Evolutionary conservation across 2,113 vertebrate genomes (phyloP), one percentile per base, ranked within the genome.

Genomic region (Chrysochloris asiatica): DNA sequence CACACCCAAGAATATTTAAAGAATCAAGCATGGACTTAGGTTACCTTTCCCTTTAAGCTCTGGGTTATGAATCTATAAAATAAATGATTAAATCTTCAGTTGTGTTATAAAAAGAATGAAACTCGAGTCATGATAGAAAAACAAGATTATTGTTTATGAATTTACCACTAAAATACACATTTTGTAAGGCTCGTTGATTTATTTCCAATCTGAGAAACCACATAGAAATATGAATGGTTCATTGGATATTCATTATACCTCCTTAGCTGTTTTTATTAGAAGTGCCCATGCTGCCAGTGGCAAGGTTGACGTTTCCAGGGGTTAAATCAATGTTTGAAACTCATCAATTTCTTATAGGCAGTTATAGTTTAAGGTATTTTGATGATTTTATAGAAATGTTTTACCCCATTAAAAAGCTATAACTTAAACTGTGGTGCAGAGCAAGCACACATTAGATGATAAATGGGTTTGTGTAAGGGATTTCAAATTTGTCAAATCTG

Each of bases 401-500:
- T 95, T 96, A 93, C 91, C 86, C 92, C 86, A 94, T 96, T 96
- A 93, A 95, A 95, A 95, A 95, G 83, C 92, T 86, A 84, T 95
- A 93, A 96, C 91, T 96, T 95, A 90, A 92, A 89, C 61, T 75
- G 80, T 75, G 89, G 83, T 71, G 73, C 78, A 91, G 83, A 86
- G 89, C 65, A 89, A 82, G 88, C 43, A 19, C 61, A 93, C 72
- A 90, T 94, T 83, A 73, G 93, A 89, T 96, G 95, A 97, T 92
- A 86, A 93, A 96, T 94, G 88, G 86, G 76, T 95, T 94, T 95
- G 81, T 88, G 90, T 94, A 87, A 92, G 90, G 94, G 90, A 92
- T 95, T 97, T 96, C 83, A 89, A 24, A 93, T 96, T 95, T 96
- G 92, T 95, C 95, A 95, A 92, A 95, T 96, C 90, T 96, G 92